Base-by-base conservation (phyloP, 2,113 vertebrate genomes). In the Colinus virginianus region DNA sequence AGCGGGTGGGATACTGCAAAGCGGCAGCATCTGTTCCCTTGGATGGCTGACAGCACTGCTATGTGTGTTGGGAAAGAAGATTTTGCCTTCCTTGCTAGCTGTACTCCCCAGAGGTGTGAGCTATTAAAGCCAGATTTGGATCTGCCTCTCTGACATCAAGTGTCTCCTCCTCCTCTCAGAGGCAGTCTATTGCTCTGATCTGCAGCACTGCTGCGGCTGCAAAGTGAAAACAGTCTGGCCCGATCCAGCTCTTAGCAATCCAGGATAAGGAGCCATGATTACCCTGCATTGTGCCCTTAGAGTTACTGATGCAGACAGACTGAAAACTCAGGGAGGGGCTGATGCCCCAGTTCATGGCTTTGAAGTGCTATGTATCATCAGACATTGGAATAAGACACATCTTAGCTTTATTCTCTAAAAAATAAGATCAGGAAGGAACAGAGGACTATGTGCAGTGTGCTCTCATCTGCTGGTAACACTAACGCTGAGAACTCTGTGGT, bases 31-130 rank as follows among this genome's bases (percentile, higher is more conserved):
- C 51, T 76, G 78, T 42, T 91, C 91, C 74, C 79, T 46, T 83
- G 87, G 88, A 91, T 96, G 96, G 93, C 83, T 91, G 87, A 92
- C 74, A 91, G 89, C 84, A 92, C 59, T 0, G 2, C 36, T 10
- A 7, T 23, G 46, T 64, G 61, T 21, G 51, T 26, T 67, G 30
- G 6, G 49, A 91, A 78, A 87, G 28, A 56, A 81, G 79, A 85
- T 92, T 80, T 64, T 86, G 86, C 81, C 74, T 75, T 43, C 19
- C 85, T 92, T 6, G 61, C 87, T 17, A 64, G 68, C 75, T 38
- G 42, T 1, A 2, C 8, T 96, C 70, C 88, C 74, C 4, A 3
- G 87, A 81, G 76, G 67, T 77, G 59, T 26, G 53, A 87, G 82
- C 56, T 49, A 69, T 90, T 87, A 68, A 83, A 80, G n/a, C 18